Evolutionary conservation across 2,888 invertebrate genomes (phyloP), one percentile per base, ranked within the genome.

Genomic region (Lysandra coridon): DNA sequence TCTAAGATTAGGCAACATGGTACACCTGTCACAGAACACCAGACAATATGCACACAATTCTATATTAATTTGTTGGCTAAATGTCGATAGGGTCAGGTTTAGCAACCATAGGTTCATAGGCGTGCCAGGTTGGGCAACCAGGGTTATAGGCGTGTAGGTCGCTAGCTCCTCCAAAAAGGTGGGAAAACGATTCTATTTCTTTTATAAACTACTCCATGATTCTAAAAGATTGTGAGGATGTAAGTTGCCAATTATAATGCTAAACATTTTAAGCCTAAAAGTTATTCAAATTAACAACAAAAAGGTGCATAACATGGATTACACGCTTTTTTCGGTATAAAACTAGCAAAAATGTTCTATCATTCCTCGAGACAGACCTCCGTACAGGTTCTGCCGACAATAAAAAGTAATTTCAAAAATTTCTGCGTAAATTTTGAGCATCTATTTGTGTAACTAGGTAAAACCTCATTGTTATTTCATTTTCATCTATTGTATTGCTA

Each of bases 31-130:
- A 74, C 74, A 44, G 74, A 69, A 69, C 14, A 69, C 33, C 69
- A 69, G 37, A 75, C 75, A 75, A 75, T 75, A 75, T 75, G 44
- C 49, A 75, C 53, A 75, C 75, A 75, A 75, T 69, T 69, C 44
- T 49, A 75, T 49, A 49, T 44, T 49, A 75, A 49, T 76, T 76
- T 33, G 40, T 74, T 49, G 76, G 76, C 33, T 76, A 76, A 76
- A 76, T 76, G 76, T 57, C 76, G 76, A 76, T 53, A 76, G 76
- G 76, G 76, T 76, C 76, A 4, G 53, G 76, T 75, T 75, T n/a
- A 10, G 75, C 76, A 76, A 76, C 57, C 69, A 37, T 37, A 53
- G 17, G 30, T 76, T 76, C 49, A 75, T 5, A 76, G 76, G 76
- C 76, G 53, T 75, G 69, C 69, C 69, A 33, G 33, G 69, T 69